Conservation (phyloP, 2,797 vertebrate genomes). For the Rousettus madagascariensis region DNA sequence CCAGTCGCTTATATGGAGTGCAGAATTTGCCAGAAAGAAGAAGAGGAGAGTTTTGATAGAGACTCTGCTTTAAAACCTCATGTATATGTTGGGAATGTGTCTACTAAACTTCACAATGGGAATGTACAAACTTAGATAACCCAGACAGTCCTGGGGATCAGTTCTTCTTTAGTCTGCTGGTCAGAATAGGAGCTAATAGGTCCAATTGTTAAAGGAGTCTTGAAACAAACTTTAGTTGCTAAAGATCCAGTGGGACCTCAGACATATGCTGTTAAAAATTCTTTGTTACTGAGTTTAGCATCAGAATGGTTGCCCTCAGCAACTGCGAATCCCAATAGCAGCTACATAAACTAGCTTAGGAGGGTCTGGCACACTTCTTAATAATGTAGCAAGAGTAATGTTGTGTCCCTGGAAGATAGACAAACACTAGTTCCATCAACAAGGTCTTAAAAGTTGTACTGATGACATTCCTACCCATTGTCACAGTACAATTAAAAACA, state of each 20-base stretch:
- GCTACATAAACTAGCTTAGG: neutral
- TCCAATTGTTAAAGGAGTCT: neutral
- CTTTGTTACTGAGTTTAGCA: neutral
- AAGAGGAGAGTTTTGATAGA: neutral
- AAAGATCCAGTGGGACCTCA: neutral
- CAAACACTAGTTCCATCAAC: neutral
- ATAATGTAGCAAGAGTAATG: neutral
- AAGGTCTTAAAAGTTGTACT: neutral
- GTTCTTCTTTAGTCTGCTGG: neutral
- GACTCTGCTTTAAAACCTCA: neutral
- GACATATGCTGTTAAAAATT: neutral
- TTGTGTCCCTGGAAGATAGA: neutral
- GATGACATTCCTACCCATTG: neutral
- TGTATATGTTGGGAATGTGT: neutral
- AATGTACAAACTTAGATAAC: neutral
- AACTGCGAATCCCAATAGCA: neutral
- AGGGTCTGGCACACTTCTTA: neutral
- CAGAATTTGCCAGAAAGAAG: neutral
- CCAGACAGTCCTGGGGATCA: neutral
- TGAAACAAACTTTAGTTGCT: neutral
- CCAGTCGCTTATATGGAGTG: neutral
- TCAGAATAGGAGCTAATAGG: neutral
- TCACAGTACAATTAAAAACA: neutral
- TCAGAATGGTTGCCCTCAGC: neutral
- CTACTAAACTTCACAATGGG: neutral